Conservation (phyloP, 2,113 vertebrate species). For the Suncus etruscus region DNA sequence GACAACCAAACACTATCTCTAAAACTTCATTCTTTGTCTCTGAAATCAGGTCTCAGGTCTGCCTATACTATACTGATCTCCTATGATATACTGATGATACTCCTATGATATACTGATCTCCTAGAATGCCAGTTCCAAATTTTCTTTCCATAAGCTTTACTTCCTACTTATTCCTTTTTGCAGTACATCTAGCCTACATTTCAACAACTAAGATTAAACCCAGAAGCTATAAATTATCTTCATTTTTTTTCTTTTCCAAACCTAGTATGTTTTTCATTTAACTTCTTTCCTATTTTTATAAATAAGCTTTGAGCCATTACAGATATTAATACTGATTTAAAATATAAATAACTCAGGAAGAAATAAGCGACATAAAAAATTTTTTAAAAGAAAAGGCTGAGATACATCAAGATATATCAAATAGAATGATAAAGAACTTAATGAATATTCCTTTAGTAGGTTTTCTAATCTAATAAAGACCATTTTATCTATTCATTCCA, state of each 20-base stretch:
- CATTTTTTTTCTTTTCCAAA: not conserved
- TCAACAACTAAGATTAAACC: constrained; percentile 9
- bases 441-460: constrained; percentile 12
- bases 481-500: no score
- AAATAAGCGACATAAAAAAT: not conserved
- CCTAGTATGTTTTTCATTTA: not conserved
- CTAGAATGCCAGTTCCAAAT: constrained; percentile 21
- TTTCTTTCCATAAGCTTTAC: not conserved
- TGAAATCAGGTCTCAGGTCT: not conserved
- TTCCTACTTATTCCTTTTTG: not conserved
- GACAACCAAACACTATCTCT: not conserved
- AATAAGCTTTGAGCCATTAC: constrained; percentile 6
- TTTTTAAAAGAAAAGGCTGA: not conserved
- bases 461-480: constrained; percentile 23
- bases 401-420: constrained; percentile 10
- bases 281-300: constrained; percentile 36
- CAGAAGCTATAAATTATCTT: not conserved
- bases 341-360: no score
- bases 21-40: not conserved
- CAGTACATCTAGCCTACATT: constrained; percentile 1
- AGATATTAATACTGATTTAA: not conserved
- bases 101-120: no score
- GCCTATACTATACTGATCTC: no score
- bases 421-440: not conserved
- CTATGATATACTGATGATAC: no score